Base-by-base conservation (phyloP, 2,113 vertebrate species). In the Prolemur simus region DNA sequence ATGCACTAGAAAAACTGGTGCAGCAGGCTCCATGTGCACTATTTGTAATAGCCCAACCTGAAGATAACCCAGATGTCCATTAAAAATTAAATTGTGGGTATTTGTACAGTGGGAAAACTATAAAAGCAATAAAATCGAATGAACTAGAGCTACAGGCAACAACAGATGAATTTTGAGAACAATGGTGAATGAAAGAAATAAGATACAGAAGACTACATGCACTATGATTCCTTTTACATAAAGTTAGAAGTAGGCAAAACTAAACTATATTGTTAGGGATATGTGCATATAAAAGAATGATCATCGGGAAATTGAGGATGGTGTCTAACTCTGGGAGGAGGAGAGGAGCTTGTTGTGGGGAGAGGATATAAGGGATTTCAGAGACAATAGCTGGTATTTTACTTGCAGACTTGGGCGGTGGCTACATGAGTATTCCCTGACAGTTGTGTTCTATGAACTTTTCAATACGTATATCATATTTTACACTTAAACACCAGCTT, bases 151-250 rank as follows among this genome's bases (percentile, higher is more conserved):
- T 73, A 64, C 3, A 23, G 34, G 76, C 60, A 91, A 25, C 56
- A 82, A 42, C 93, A 58, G 76, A 27, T 86, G 23, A 73, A 42
- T 87, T 66, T 81, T 54, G 52, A 96, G 71, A 91, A 71, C 74
- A 42, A 7, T 92, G 39, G 87, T 58, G 6, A 92, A 14, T 76
- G 39, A 87, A 92, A 82, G 64, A 69, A 71, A 23, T 54, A 54
- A 76, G 58, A 56, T 83, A 76, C 11, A 49, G 25, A 90, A 81
- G 66, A 37, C 23, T 27, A 5, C 9, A 5, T 93, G 32, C 20
- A 63, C 18, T 12, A 0, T 81, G 78, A 73, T 85, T 84, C 47
- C 77, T 32, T 84, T 84, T 78, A 58, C 47, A 39, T 69, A 32
- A 82, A 81, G 23, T 76, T 73, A 54, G 37, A 63, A 52, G 21